phyloP scores from a whole-genome alignment of 2,888 invertebrate genomes.

The Cynaeus angustus region DNA sequence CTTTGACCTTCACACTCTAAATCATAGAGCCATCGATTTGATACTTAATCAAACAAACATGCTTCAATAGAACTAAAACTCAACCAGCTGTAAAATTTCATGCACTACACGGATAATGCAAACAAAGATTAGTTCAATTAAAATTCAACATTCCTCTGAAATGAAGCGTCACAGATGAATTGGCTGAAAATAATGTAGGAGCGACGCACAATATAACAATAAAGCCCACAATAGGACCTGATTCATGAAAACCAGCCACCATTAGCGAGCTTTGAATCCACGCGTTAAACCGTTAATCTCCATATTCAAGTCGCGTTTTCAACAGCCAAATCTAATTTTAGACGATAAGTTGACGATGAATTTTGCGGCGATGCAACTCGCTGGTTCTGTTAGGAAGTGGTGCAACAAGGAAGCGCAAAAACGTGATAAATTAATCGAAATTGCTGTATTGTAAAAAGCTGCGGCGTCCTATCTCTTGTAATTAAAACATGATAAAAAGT shows the following conservation, averaged over 20 bases:
- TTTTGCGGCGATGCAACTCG: conserved; percentile 22
- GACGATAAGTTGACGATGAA: background rate
- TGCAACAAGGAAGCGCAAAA: conserved; percentile 45
- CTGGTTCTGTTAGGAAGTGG: conserved; percentile 35
- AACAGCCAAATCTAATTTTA: conserved; percentile 29
- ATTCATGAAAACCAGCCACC: conserved; percentile 1
- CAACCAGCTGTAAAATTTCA: background rate
- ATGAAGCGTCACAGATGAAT: background rate
- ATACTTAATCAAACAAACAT: too few species aligned
- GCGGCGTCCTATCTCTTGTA: background rate
- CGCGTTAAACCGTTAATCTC: conserved; percentile 15
- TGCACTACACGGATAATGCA: background rate
- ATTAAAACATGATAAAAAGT: background rate
- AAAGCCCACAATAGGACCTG: background rate
- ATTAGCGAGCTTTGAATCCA: background rate
- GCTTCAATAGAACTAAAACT: too few species aligned
- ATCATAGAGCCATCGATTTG: too few species aligned
- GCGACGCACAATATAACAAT: conserved; percentile 12
- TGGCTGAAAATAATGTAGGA: conserved; percentile 4
- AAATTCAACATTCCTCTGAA: background rate
- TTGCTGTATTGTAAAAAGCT: conserved; percentile 20
- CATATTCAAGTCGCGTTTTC: conserved; percentile 17
- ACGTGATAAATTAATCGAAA: conserved; percentile 35
- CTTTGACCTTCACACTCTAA: background rate
- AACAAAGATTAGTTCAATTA: background rate